phyloP scores from a whole-genome alignment of 1,140 invertebrate genomes.

The Brachionus manjavacas region DNA sequence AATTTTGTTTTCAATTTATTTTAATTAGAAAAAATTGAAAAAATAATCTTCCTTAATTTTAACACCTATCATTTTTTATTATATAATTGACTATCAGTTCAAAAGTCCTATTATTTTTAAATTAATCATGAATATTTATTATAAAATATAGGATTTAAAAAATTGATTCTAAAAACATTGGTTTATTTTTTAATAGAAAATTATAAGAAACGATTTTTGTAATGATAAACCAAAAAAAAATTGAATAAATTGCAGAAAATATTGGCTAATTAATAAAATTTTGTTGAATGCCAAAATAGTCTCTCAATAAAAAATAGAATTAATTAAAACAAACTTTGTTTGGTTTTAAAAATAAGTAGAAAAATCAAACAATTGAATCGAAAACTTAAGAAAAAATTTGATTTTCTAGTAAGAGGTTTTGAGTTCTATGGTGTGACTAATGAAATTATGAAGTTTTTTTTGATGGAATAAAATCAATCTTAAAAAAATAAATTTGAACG shows the following conservation, averaged over 20 bases:
- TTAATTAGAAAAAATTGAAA: background rate
- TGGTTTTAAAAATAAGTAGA: too few species aligned
- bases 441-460: background rate
- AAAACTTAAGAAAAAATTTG: background rate
- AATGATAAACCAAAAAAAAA: too few species aligned
- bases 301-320: too few species aligned
- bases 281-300: too few species aligned
- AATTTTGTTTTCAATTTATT: background rate
- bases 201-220: too few species aligned
- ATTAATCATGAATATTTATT: background rate
- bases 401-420: too few species aligned
- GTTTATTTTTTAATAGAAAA: too few species aligned
- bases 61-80: background rate
- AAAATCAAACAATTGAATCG: background rate
- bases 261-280: too few species aligned
- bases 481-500: background rate
- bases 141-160: background rate
- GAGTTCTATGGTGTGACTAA: background rate
- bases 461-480: background rate
- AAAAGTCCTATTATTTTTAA: background rate
- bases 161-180: background rate
- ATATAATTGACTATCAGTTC: background rate
- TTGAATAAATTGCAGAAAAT: too few species aligned
- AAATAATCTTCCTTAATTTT: background rate
- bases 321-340: too few species aligned